Percentiles rank a stretch among this genome's conserved stretches.
Evolutionary conservation across 2,113 vertebrate genomes (phyloP).

Genomic region (Pterocles gutturalis): DNA sequence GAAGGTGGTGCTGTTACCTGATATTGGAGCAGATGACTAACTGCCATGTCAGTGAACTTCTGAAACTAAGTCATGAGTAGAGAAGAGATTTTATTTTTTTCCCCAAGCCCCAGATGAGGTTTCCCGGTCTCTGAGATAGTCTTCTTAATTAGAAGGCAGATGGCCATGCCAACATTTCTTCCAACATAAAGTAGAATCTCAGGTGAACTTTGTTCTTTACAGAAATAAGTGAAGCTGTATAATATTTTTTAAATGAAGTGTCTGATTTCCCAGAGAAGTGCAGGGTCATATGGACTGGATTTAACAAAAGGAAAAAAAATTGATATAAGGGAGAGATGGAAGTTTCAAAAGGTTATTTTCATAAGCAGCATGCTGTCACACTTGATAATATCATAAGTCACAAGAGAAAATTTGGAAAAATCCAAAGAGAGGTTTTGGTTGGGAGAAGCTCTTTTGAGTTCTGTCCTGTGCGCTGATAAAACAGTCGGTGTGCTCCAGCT

Average conservation of each 20-base stretch:
- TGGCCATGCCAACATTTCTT: neutral
- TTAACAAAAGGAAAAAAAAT: neutral
- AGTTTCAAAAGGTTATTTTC: neutral
- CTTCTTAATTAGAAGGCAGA: neutral
- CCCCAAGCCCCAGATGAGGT: neutral
- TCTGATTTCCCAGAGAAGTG: neutral
- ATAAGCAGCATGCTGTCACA: neutral
- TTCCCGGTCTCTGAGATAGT: neutral
- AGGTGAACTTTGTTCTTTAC: neutral
- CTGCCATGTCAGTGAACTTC: neutral
- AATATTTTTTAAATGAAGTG: fast-evolving
- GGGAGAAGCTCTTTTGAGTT: neutral
- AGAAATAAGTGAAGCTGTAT: neutral
- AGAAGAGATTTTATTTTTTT: neutral
- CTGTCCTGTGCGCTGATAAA: neutral
- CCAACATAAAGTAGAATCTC: neutral
- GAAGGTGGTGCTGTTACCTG: conserved; percentile 76
- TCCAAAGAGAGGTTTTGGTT: neutral
- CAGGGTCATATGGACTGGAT: neutral
- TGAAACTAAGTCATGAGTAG: neutral
- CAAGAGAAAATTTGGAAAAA: neutral
- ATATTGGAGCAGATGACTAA: conserved; percentile 47
- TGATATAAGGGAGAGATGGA: neutral
- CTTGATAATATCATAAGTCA: neutral
- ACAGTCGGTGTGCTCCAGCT: fast-evolving